These are phyloP conservation scores for Drosophila sp. DNA, from an alignment of 1,140 invertebrate species.

Conservation along the genomic window DNA sequence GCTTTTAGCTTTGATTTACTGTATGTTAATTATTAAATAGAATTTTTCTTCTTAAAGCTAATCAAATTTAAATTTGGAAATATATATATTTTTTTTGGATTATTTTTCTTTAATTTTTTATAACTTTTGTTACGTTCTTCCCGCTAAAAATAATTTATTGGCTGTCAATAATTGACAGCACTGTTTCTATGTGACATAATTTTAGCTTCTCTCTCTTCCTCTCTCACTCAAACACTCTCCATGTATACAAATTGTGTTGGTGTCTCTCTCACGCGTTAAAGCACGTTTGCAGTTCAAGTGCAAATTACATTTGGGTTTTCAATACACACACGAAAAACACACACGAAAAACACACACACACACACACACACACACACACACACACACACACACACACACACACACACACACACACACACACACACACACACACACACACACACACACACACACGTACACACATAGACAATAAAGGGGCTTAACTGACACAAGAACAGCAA, in stretches of 20 bases:
- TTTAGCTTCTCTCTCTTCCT: not conserved
- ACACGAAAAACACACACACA: not conserved
- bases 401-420: constrained; percentile 30
- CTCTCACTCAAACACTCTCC: not conserved
- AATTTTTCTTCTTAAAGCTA: too few relatives aligned
- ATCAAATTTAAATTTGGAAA: too few relatives aligned
- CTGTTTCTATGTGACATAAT: constrained; percentile 1
- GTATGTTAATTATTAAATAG: too few relatives aligned
- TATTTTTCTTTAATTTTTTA: too few relatives aligned
- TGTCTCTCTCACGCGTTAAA: constrained; percentile 23
- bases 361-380: constrained; percentile 18
- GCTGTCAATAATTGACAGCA: too few relatives aligned
- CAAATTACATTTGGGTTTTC: constrained; percentile 62
- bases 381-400: constrained; percentile 17
- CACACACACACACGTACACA: constrained; percentile 18
- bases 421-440: constrained; percentile 10
- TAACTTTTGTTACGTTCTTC: too few relatives aligned
- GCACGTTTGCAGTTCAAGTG: constrained; percentile 51
- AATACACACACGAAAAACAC: constrained; percentile 11
- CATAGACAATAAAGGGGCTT: constrained; percentile 46
- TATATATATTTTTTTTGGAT: too few relatives aligned
- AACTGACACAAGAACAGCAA: constrained; percentile 52
- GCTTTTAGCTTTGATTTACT: too few relatives aligned
- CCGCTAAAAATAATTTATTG: too few relatives aligned
- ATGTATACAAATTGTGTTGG: constrained; percentile 6